Evolutionary conservation across 2,797 vertebrate genomes (phyloP).

Genomic region (Graptemys geographica): DNA sequence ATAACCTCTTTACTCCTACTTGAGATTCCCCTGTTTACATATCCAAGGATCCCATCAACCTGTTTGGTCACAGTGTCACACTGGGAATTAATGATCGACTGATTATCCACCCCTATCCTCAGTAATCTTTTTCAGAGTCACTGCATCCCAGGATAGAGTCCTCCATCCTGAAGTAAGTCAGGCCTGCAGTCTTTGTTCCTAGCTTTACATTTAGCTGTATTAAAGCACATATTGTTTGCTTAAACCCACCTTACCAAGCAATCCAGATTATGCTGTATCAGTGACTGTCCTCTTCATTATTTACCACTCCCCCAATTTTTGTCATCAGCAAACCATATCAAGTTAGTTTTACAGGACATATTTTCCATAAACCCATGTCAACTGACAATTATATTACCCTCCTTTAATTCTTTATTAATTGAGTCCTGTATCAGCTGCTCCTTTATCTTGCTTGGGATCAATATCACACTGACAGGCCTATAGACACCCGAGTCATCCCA

Average conservation of each 20-base stretch:
- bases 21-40: background rate
- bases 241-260: background rate
- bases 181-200: background rate
- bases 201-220: background rate
- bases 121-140: background rate
- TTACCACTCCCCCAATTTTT: background rate
- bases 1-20: background rate
- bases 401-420: background rate
- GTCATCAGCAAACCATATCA: background rate
- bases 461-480: background rate
- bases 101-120: background rate
- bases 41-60: background rate
- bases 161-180: background rate
- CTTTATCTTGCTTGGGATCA: background rate
- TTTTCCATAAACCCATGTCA: background rate
- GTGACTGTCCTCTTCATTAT: background rate
- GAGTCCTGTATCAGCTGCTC: background rate
- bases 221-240: background rate
- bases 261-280: background rate
- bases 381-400: background rate
- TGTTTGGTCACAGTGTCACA: background rate
- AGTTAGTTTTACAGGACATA: background rate
- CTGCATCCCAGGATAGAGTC: background rate
- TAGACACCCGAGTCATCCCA: too few relatives aligned
- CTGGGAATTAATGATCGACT: background rate